Evolutionary conservation across 2,888 invertebrate genomes (phyloP).

Genomic region (Creontiades dilutus): DNA sequence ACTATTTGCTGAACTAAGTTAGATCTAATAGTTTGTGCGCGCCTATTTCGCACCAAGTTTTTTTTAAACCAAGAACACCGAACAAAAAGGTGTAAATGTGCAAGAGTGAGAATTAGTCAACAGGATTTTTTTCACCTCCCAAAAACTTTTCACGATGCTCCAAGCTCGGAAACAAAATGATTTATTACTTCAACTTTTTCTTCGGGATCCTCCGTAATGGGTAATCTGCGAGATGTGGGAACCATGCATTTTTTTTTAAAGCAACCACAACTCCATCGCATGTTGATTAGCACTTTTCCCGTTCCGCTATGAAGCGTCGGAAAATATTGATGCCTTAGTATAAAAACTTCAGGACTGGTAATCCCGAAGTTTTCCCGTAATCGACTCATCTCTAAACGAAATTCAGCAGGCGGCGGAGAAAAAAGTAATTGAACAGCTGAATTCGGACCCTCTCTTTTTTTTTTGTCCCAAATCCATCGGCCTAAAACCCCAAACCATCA

Average conservation of each 20-base stretch:
- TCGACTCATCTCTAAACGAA: constrained; percentile 53
- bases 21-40: too few relatives aligned
- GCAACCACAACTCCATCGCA: not conserved
- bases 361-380: constrained; percentile 48
- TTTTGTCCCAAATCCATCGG: not conserved
- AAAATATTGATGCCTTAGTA: constrained; percentile 11
- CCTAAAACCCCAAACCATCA: constrained; percentile 2
- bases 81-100: too few relatives aligned
- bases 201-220: not conserved
- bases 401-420: constrained; percentile 5
- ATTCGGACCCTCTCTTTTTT: constrained; percentile 26
- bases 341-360: constrained; percentile 30
- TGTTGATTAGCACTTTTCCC: constrained; percentile 13
- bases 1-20: too few relatives aligned
- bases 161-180: not conserved
- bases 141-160: not conserved
- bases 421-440: constrained; percentile 52
- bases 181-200: not conserved
- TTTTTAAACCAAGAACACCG: too few relatives aligned
- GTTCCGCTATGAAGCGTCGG: not conserved
- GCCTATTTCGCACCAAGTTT: too few relatives aligned
- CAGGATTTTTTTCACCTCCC: not conserved
- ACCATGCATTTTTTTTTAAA: not conserved
- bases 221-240: not conserved
- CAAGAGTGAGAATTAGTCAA: not conserved